Conservation (phyloP, 2,113 vertebrate genomes). For the rabbit (Oryctolagus cuniculus) region DNA sequence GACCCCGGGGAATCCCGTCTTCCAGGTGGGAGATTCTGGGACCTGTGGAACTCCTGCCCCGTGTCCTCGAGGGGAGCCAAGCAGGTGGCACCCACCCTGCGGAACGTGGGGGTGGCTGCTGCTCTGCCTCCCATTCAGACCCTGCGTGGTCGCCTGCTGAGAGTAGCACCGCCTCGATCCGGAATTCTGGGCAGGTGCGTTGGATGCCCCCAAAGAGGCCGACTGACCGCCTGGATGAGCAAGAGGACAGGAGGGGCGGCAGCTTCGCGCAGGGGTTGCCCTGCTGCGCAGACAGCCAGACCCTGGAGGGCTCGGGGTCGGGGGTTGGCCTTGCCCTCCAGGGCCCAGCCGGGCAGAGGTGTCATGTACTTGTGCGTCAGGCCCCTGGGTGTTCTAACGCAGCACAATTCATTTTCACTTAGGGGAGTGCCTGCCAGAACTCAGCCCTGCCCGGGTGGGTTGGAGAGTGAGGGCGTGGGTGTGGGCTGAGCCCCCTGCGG, state of each 20-base stretch:
- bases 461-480: neutral
- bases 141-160: neutral
- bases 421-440: neutral
- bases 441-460: neutral
- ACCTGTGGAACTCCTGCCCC: neutral
- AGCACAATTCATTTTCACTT: neutral
- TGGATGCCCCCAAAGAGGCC: neutral
- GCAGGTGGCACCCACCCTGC: neutral
- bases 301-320: no score
- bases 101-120: neutral
- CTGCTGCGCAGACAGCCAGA: neutral
- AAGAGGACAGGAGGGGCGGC: no score
- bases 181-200: neutral
- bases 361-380: no score
- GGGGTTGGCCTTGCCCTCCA: no score
- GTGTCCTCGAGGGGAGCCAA: neutral
- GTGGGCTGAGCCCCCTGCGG: neutral
- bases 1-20: neutral
- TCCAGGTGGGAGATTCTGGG: neutral
- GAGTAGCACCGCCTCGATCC: fast-evolving
- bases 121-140: neutral
- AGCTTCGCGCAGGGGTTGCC: neutral
- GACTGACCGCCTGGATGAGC: neutral
- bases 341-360: no score
- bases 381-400: neutral